Percentiles rank a stretch among this genome's conserved stretches.
Evolutionary conservation across 2,113 vertebrate genomes (phyloP).

Genomic region (Butastur rufipennis): DNA sequence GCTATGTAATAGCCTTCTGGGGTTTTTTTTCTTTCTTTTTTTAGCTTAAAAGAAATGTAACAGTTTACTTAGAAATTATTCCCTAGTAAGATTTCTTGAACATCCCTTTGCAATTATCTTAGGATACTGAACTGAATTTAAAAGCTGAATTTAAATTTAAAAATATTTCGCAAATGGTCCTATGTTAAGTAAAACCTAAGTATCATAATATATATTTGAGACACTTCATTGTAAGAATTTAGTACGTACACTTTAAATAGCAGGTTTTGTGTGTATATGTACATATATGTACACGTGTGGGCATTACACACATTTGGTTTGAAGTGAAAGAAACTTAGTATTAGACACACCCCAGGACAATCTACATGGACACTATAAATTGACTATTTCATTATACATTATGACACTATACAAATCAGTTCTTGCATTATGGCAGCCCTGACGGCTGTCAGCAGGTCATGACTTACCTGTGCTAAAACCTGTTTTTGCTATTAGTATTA

Average conservation of each 20-base stretch:
- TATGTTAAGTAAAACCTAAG: background rate
- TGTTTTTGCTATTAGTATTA: background rate
- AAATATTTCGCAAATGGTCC: background rate
- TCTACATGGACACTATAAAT: background rate
- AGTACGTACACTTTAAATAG: background rate
- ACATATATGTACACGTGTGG: background rate
- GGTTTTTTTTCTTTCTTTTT: background rate
- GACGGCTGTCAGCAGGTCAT: background rate
- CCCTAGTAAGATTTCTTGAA: background rate
- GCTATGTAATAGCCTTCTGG: background rate
- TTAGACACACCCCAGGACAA: background rate
- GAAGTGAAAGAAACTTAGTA: background rate
- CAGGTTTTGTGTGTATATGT: background rate
- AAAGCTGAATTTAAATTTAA: background rate
- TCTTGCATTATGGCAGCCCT: background rate
- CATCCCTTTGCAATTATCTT: background rate
- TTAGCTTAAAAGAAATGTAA: background rate
- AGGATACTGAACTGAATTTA: background rate
- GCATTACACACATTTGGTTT: background rate
- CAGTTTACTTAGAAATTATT: background rate
- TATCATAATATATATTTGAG: background rate
- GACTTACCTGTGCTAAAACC: background rate
- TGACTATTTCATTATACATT: background rate
- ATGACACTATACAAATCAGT: background rate
- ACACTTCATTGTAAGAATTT: background rate